phyloP scores from a whole-genome alignment of 2,797 vertebrate species.

The Oophaga sylvatica region DNA sequence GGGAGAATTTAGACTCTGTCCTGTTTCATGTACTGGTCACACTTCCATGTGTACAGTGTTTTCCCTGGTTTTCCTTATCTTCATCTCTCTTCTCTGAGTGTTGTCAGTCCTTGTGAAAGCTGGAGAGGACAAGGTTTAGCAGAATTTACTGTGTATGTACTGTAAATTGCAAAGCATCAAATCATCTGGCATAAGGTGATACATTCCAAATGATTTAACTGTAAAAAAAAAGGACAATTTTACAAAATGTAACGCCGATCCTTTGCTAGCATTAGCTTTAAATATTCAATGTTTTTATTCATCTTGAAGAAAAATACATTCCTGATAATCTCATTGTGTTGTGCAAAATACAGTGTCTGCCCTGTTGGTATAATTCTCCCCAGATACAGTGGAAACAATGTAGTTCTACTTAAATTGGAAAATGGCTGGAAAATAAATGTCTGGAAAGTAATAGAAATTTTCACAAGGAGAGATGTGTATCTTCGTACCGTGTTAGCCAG shows the following conservation, averaged over 20 bases:
- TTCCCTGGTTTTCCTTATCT: background rate
- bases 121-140: background rate
- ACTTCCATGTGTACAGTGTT: no score
- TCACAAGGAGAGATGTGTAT: background rate
- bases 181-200: background rate
- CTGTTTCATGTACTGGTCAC: background rate
- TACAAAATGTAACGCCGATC: background rate
- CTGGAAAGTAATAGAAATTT: background rate
- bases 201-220: background rate
- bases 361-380: background rate
- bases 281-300: background rate
- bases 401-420: background rate
- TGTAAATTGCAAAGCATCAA: background rate
- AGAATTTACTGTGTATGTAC: background rate
- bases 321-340: background rate
- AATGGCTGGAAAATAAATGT: background rate
- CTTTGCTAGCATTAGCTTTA: background rate
- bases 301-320: slow-evolving; percentile 9
- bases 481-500: no score
- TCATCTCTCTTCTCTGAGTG: background rate
- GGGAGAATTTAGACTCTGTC: background rate
- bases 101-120: background rate
- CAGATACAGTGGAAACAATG: background rate
- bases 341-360: background rate
- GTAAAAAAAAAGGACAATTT: slow-evolving; percentile 2